Evolutionary conservation across 2,888 invertebrate species (phyloP).

Genomic region (Cataglyphis livida): DNA sequence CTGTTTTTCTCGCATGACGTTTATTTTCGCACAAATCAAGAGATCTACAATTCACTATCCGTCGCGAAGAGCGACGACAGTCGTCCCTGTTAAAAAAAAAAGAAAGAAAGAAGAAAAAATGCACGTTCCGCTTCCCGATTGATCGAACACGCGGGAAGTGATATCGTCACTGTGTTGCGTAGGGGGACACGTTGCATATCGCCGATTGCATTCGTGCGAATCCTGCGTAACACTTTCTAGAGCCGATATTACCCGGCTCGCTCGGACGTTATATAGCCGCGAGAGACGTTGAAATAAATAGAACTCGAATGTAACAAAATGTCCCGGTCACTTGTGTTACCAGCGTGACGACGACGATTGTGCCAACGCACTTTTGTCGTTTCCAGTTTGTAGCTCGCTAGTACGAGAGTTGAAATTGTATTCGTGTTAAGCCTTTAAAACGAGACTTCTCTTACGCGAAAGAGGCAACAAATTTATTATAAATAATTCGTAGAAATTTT

Average conservation of each 20-base stretch:
- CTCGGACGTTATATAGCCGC: constrained; percentile 27
- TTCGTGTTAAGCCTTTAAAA: neutral
- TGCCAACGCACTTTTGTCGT: constrained; percentile 7
- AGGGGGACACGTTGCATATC: constrained; percentile 24
- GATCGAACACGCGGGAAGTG: constrained; percentile 6
- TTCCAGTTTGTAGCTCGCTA: constrained; percentile 7
- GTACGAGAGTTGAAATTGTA: neutral
- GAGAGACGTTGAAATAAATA: constrained; percentile 41
- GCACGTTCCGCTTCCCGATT: constrained; percentile 3
- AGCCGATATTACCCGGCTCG: constrained; percentile 25
- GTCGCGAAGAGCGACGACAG: neutral
- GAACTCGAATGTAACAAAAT: constrained; percentile 27
- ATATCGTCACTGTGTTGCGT: constrained; percentile 1
- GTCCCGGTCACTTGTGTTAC: constrained; percentile 26
- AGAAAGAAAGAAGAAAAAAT: neutral
- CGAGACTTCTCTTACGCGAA: neutral
- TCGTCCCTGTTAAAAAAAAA: neutral
- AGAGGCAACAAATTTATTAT: neutral
- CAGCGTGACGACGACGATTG: constrained; percentile 6
- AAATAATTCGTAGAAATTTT: neutral
- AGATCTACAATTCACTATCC: constrained; percentile 1
- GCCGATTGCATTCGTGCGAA: constrained; percentile 50
- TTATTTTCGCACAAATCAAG: constrained; percentile 28
- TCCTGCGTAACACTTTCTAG: constrained; percentile 55
- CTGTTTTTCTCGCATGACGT: neutral